phyloP scores from a whole-genome alignment of 1,140 invertebrate species.

The Paraescarpia echinospica region DNA sequence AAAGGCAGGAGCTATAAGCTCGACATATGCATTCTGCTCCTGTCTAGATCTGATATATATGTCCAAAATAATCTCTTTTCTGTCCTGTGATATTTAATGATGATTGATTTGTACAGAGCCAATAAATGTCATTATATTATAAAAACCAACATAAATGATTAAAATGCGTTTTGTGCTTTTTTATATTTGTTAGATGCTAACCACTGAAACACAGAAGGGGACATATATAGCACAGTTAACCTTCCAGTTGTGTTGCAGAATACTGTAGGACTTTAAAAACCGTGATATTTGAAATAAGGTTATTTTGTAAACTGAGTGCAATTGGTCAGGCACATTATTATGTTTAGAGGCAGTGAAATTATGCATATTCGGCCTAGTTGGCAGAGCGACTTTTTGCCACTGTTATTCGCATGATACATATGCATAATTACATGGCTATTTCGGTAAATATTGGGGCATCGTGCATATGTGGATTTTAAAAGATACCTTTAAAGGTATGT shows the following conservation, averaged over 20 bases:
- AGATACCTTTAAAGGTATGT: no score
- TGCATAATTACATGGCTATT: no score
- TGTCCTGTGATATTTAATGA: neutral
- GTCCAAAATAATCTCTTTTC: neutral
- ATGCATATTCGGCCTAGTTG: no score
- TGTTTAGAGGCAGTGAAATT: no score
- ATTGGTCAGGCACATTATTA: no score
- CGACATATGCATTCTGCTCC: neutral
- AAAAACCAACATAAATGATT: neutral
- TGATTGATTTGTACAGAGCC: neutral
- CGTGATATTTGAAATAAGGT: no score
- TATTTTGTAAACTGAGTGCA: no score
- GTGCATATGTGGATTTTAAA: no score
- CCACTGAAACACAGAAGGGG: neutral
- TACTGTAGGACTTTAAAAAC: no score
- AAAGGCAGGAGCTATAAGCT: neutral
- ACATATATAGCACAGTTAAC: neutral
- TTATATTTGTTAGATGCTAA: neutral
- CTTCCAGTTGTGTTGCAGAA: neutral
- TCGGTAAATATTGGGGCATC: no score
- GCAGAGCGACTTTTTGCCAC: no score
- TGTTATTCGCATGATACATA: no score
- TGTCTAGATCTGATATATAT: neutral
- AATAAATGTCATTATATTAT: neutral
- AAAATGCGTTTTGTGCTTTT: neutral